A percentile compares a stretch with the other conserved stretches of the same genome.
phyloP scores from a whole-genome alignment of 2,797 vertebrate species.

The Sebastes oblongus region DNA sequence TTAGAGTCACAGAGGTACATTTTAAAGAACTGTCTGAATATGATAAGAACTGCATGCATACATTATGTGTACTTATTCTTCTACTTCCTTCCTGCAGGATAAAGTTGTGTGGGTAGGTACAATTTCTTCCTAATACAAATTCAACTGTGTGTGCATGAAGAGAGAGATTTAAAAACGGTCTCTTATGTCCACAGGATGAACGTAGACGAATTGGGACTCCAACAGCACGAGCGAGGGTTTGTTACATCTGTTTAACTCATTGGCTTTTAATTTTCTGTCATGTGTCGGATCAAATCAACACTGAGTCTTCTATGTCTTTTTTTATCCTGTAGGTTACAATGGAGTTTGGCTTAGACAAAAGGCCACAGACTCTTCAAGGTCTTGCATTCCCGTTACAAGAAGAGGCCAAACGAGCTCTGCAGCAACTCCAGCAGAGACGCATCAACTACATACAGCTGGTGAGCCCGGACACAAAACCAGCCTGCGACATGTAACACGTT shows the following conservation, averaged over 20 bases:
- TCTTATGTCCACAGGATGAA: conserved; percentile 76
- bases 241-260: background rate
- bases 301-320: background rate
- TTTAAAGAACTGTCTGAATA: background rate
- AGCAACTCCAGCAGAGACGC: conserved; percentile 89
- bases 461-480: conserved; percentile 42
- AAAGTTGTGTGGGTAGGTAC: conserved; percentile 83
- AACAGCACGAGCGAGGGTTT: conserved; percentile 79
- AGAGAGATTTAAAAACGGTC: background rate
- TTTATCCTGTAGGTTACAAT: conserved; percentile 86
- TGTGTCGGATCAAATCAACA: background rate
- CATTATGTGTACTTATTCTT: background rate
- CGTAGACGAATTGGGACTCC: conserved; percentile 76
- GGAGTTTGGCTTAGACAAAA: conserved; percentile 95
- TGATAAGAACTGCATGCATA: background rate
- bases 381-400: conserved; percentile 93
- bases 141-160: background rate
- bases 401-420: conserved; percentile 90
- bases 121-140: conserved; percentile 10
- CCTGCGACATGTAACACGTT: background rate
- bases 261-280: background rate
- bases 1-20: conserved; percentile 93
- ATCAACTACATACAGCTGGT: conserved; percentile 99
- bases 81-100: conserved; percentile 70
- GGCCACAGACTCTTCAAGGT: conserved; percentile 93